Evolutionary conservation across 2,113 vertebrate species (phyloP).

Genomic region (Otus sunia): DNA sequence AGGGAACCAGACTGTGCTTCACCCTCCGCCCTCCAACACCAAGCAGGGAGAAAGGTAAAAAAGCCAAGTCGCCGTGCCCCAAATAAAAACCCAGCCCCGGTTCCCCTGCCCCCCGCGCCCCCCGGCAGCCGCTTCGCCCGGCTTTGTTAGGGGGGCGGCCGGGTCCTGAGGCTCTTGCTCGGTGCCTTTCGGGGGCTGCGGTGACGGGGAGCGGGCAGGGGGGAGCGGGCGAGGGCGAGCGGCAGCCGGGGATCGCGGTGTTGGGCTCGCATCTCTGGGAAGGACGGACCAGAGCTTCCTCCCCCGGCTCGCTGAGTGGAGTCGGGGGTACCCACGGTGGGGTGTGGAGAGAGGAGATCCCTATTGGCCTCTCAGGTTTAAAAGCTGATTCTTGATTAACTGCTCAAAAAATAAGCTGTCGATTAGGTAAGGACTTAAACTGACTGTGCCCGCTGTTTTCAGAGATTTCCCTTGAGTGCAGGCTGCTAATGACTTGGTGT

Average conservation of each 20-base stretch:
- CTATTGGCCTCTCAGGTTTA: background rate
- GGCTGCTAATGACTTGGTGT: background rate
- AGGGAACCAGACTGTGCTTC: conserved; percentile 93
- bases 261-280: background rate
- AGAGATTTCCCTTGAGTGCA: background rate
- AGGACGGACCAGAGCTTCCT: background rate
- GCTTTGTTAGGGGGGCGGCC: background rate
- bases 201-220: background rate
- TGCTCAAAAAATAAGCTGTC: background rate
- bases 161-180: background rate
- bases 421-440: background rate
- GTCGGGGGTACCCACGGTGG: background rate
- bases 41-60: conserved; percentile 86
- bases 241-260: background rate
- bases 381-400: background rate
- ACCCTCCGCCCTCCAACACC: conserved; percentile 87
- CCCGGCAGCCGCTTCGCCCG: background rate
- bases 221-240: background rate
- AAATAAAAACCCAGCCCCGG: background rate
- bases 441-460: background rate
- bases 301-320: background rate
- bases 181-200: background rate
- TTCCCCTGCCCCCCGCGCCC: background rate
- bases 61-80: background rate
- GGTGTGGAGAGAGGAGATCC: background rate